phyloP scores from a whole-genome alignment of 2,888 invertebrate genomes.

The Malachius bipustulatus region DNA sequence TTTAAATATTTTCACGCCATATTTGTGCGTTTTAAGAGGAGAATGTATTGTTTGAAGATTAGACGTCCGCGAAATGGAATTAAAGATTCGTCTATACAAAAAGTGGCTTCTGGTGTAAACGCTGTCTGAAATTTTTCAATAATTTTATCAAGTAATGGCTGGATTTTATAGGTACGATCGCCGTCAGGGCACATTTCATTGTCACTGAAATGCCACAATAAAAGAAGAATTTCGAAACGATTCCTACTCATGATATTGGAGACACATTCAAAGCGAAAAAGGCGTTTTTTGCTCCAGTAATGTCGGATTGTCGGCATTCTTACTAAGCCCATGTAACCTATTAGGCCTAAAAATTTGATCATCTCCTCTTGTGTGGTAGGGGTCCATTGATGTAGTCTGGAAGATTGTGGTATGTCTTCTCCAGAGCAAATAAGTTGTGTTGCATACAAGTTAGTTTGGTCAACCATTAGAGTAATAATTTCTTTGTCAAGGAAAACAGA shows the following conservation, averaged over 20 bases:
- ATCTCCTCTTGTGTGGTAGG: slow-evolving; percentile 14
- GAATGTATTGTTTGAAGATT: slow-evolving; percentile 1
- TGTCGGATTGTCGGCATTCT: slow-evolving; percentile 13
- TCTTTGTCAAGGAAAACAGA: slow-evolving; percentile 11
- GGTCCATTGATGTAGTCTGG: slow-evolving; percentile 6
- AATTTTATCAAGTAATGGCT: slow-evolving; percentile 9
- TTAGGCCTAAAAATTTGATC: slow-evolving; percentile 17
- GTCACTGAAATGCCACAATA: slow-evolving; percentile 14
- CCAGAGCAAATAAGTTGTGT: slow-evolving; percentile 1
- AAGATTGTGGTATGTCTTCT: slow-evolving; percentile 3
- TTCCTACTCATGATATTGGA: slow-evolving; percentile 15
- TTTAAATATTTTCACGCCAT: slow-evolving; percentile 12
- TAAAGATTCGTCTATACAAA: slow-evolving; percentile 11
- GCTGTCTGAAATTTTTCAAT: slow-evolving; percentile 6
- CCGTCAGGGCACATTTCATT: slow-evolving; percentile 12
- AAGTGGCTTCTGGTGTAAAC: slow-evolving; percentile 8
- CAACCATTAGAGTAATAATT: slow-evolving; percentile 9
- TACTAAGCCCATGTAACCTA: slow-evolving; percentile 19
- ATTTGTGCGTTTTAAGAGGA: slow-evolving; percentile 8
- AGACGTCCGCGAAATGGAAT: slow-evolving; percentile 9
- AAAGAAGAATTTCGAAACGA: slow-evolving; percentile 15
- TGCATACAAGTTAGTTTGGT: slow-evolving; percentile 5
- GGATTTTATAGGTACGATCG: slow-evolving; percentile 9
- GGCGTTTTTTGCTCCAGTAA: slow-evolving; percentile 17
- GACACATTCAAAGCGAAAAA: slow-evolving; percentile 12